These are phyloP conservation scores for Apoda limacodes DNA, from an alignment of 2,888 invertebrate genomes.

Conservation along the genomic window DNA sequence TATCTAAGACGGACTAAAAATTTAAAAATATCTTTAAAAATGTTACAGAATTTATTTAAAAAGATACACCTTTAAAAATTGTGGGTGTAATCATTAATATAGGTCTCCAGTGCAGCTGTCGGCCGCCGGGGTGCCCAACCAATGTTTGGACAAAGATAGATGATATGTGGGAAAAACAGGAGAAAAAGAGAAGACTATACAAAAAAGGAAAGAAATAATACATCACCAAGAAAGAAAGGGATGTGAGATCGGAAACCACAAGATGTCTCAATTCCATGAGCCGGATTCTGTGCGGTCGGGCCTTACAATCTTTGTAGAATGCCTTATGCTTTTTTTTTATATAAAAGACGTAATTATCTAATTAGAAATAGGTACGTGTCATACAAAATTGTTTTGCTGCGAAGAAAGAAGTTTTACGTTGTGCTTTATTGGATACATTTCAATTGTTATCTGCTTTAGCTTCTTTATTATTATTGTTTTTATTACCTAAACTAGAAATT, in stretches of 20 bases:
- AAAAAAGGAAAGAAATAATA: conserved; percentile 52
- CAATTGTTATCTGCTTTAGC: too few species aligned
- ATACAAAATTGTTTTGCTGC: too few species aligned
- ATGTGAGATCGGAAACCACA: conserved; percentile 66
- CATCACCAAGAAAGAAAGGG: conserved; percentile 42
- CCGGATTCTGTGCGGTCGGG: conserved; percentile 63
- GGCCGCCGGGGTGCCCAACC: conserved; percentile 41
- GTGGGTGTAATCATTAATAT: conserved; percentile 58
- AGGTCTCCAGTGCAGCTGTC: conserved; percentile 64
- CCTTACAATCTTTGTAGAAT: conserved; percentile 56
- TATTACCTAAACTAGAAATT: too few species aligned
- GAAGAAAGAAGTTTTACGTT: too few species aligned
- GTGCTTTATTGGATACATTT: too few species aligned
- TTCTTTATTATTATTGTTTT: too few species aligned
- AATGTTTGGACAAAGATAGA: conserved; percentile 66
- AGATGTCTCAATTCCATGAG: conserved; percentile 70
- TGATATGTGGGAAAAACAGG: conserved; percentile 54
- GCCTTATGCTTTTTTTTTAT: conserved; percentile 44
- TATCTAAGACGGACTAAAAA: too few species aligned
- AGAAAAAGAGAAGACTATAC: conserved; percentile 49
- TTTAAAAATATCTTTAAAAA: too few species aligned
- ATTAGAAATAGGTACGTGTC: too few species aligned
- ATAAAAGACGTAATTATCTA: conserved; percentile 19
- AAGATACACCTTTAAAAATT: conserved; percentile 45
- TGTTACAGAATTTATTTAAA: too few species aligned